Evolutionary conservation across 2,888 invertebrate genomes (phyloP), one percentile per base, ranked within the genome.

Genomic region (Melangyna quadrimaculata): DNA sequence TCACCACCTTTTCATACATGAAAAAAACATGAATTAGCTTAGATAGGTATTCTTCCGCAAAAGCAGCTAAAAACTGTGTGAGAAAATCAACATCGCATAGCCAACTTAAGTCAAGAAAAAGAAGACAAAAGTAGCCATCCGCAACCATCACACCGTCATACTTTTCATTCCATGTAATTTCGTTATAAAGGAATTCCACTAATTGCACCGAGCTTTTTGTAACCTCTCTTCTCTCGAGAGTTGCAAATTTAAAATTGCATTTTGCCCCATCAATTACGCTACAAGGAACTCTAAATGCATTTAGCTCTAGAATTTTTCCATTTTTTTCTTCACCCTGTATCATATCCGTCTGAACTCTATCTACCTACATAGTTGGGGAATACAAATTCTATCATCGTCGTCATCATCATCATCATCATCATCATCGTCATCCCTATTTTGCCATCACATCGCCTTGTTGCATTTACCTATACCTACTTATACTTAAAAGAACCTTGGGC

Each of bases 231-330:
- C 40, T 40, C 51, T 45, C 19, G 19, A 65, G 9, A 59, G 53
- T 65, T 72, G 53, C 67, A 59, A 78, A 71, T 53, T 51, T 14
- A 35, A 73, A 83, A 83, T 65, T 79, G 73, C 79, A 79, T 40
- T 70, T 83, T 3, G 57, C 63, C 45, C 74, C 83, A 79, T 79
- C 83, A 74, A 83, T 83, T 79, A 79, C 83, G 51, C 70, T n/a
- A 67, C 22, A 70, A 73, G 48, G 55, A 79, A 80, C 84, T 77
- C 55, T 59, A 72, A 84, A 75, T 75, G 80, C 67, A 75, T 84
- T 84, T 80, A 80, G 71, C 51, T 80, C 69, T 86, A 86, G 84
- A 80, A 72, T 81, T 63, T 40, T 61, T 75, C 43, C 29, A 12
- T 8, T 65, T 65, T 63, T 65, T 45, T 35, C 12, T n/a, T 1